Evolutionary conservation across 2,888 invertebrate species (phyloP).

Genomic region (Temnothorax rugatulus): DNA sequence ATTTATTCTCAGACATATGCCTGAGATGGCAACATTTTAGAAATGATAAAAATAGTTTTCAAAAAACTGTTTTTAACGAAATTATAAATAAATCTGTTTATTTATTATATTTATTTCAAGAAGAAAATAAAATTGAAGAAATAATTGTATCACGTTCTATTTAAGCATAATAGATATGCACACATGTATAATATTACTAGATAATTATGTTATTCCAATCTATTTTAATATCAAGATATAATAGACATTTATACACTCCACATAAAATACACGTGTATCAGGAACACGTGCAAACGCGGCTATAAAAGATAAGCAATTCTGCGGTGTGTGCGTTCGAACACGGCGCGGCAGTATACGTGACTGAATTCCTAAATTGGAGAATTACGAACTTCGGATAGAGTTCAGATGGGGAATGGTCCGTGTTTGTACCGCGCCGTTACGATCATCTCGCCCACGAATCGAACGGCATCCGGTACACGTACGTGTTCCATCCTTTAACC

Average conservation of each 20-base stretch:
- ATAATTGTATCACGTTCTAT: not conserved
- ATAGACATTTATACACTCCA: not conserved
- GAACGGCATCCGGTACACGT: slow-evolving; percentile 64
- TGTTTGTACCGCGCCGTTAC: slow-evolving; percentile 67
- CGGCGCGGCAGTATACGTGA: slow-evolving; percentile 78
- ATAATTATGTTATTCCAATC: not conserved
- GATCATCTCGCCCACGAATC: slow-evolving; percentile 58
- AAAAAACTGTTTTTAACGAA: not conserved
- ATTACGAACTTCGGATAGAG: slow-evolving; percentile 77
- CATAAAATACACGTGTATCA: slow-evolving; percentile 24
- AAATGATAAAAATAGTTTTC: not conserved
- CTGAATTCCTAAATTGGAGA: slow-evolving; percentile 79
- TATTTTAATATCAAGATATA: slow-evolving; percentile 20
- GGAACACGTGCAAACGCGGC: slow-evolving; percentile 52
- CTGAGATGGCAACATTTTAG: not conserved
- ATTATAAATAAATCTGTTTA: not conserved
- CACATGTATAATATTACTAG: not conserved
- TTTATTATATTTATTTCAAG: not conserved
- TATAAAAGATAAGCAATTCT: slow-evolving; percentile 77
- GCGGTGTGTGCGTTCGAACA: slow-evolving; percentile 67
- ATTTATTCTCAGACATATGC: not conserved
- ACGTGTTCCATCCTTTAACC: slow-evolving; percentile 61
- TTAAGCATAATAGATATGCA: not conserved
- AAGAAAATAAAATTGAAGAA: not conserved
- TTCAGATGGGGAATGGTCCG: slow-evolving; percentile 71